Evolutionary conservation across 2,888 invertebrate genomes (phyloP).

Genomic region (Ectemnius lituratus): DNA sequence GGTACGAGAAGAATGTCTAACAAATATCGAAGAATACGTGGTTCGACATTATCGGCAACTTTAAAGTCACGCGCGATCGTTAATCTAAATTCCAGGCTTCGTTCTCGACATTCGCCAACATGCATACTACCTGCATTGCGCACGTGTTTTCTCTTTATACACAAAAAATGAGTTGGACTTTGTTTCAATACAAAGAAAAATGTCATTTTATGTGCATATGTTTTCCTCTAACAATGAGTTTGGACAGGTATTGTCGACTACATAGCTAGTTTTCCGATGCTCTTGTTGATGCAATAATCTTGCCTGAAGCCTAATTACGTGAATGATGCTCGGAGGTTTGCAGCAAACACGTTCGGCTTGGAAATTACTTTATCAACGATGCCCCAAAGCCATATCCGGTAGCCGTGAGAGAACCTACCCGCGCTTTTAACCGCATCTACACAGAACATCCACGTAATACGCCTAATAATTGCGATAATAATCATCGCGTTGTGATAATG

Average conservation of each 20-base stretch:
- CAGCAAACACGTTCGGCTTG: too few relatives aligned
- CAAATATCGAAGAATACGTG: not conserved
- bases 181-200: conserved; percentile 19
- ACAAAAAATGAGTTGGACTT: conserved; percentile 55
- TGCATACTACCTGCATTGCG: conserved; percentile 31
- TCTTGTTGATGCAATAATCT: too few relatives aligned
- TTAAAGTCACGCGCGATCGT: conserved; percentile 60
- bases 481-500: not conserved
- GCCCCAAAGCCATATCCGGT: too few relatives aligned
- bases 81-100: conserved; percentile 59
- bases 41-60: conserved; percentile 36
- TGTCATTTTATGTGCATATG: too few relatives aligned
- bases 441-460: not conserved
- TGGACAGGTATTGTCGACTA: too few relatives aligned
- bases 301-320: too few relatives aligned
- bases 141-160: conserved; percentile 17
- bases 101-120: conserved; percentile 38
- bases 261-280: too few relatives aligned
- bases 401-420: too few relatives aligned
- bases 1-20: not conserved
- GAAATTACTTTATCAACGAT: too few relatives aligned
- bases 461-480: conserved; percentile 5
- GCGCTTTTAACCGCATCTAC: too few relatives aligned
- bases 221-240: too few relatives aligned
- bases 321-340: too few relatives aligned